These are phyloP conservation scores for Nautilus pompilius DNA, from an alignment of 1,140 invertebrate species.

Conservation along the genomic window DNA sequence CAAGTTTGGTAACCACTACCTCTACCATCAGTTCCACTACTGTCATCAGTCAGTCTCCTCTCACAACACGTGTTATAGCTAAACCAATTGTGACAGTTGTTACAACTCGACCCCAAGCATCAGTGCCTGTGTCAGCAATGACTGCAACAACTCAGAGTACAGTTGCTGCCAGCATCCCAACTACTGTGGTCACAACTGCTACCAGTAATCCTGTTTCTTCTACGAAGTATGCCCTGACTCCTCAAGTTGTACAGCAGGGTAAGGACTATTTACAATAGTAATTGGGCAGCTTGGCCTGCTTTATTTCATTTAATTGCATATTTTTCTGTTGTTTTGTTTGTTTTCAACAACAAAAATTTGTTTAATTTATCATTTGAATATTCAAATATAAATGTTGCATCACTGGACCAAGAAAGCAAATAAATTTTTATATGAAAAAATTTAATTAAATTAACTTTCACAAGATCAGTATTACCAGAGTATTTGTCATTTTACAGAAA, in stretches of 20 bases:
- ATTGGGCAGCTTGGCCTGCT: no score
- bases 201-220: slow-evolving; percentile 19
- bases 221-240: slow-evolving; percentile 50
- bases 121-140: slow-evolving; percentile 7
- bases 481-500: no score
- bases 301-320: no score
- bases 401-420: no score
- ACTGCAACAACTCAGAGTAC: neutral
- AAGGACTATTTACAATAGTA: no score
- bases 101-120: slow-evolving; percentile 1
- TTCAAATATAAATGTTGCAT: no score
- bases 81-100: slow-evolving; percentile 11
- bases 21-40: neutral
- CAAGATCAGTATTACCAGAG: no score
- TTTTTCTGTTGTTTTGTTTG: no score
- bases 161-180: slow-evolving; percentile 5
- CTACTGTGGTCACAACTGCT: slow-evolving; percentile 1
- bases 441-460: no score
- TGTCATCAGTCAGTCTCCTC: neutral
- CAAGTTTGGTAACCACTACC: neutral
- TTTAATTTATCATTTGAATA: no score
- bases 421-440: no score
- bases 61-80: neutral
- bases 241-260: slow-evolving; percentile 55
- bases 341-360: no score